phyloP scores from a whole-genome alignment of 1,140 invertebrate genomes.

The Hesperophylax magnus region DNA sequence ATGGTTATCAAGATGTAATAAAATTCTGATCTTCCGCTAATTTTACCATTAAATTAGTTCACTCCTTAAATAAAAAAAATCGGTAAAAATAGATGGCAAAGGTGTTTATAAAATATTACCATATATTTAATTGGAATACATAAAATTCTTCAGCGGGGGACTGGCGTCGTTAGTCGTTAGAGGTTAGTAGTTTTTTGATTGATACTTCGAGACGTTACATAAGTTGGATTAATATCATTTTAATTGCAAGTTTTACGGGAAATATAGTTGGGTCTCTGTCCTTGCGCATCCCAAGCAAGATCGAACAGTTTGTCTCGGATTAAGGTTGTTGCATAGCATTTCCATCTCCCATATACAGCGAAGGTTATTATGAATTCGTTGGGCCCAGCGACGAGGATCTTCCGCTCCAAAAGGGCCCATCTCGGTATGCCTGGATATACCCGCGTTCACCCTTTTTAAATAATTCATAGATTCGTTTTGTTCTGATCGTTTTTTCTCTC shows the following conservation, averaged over 20 bases:
- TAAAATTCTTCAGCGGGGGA: no score
- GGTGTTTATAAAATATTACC: no score
- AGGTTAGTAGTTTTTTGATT: no score
- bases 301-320: neutral
- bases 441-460: conserved; percentile 11
- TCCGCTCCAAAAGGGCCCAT: neutral
- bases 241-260: neutral
- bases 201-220: no score
- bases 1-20: no score
- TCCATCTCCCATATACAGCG: neutral
- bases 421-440: conserved; percentile 6
- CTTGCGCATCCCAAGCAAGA: neutral
- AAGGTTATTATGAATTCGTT: conserved; percentile 11
- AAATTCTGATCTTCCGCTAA: no score
- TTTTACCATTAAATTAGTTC: no score
- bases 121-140: no score
- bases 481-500: conserved; percentile 22
- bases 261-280: neutral
- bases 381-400: neutral
- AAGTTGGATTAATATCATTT: conserved; percentile 1
- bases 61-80: no score
- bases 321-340: no score
- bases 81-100: no score
- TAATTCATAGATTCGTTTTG: conserved; percentile 9
- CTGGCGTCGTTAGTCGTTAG: no score